Base-by-base conservation (phyloP, 2,888 invertebrate species). In the Capitulum mitella region DNA sequence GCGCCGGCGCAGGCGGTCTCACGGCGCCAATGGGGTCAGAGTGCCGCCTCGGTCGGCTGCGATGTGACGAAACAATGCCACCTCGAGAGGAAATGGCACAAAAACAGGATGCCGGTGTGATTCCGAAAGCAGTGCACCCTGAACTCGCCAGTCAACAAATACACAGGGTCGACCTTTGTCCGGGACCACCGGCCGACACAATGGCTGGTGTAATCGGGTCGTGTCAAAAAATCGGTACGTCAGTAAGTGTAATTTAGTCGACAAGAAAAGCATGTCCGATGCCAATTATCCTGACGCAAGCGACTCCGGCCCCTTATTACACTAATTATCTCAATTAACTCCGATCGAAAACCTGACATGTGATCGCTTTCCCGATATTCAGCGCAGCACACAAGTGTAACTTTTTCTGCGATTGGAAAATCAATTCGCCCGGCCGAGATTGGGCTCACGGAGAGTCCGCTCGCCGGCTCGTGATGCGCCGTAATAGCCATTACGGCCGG, bases 71-170 rank as follows among this genome's bases (percentile, higher is more conserved):
- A 61, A 61, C 61, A 61, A 61, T 61, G 32, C 29, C 29, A 32
- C 61, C 61, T 32, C 32, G 61, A 61, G 29, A 61, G 61, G 61
- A 61, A 61, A 61, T 32, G n/a, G 61, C n/a, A 61, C n/a, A 61
- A 61, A 61, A 61, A 61, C 61, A 61, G 61, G 6, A 26, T 32
- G n/a, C 10, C n/a, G 61, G 3, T 32, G n/a, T 26, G 61, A 26
- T 26, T 14, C 61, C 61, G 54, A 26, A 14, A n/a, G n/a, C 54
- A 26, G 61, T 26, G n/a, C 61, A 26, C 29, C 61, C 29, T 32
- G 29, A 14, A 14, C 29, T 29, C 29, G 29, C 26, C 14, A 32
- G 61, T 61, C 61, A 29, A 32, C 61, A 29, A 26, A 54, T 54
- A 22, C 26, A 26, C 54, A 54, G 26, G 54, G 26, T 6, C 54